Base-by-base conservation (phyloP, 2,113 vertebrate genomes). In the Herpetotheres cachinnans region DNA sequence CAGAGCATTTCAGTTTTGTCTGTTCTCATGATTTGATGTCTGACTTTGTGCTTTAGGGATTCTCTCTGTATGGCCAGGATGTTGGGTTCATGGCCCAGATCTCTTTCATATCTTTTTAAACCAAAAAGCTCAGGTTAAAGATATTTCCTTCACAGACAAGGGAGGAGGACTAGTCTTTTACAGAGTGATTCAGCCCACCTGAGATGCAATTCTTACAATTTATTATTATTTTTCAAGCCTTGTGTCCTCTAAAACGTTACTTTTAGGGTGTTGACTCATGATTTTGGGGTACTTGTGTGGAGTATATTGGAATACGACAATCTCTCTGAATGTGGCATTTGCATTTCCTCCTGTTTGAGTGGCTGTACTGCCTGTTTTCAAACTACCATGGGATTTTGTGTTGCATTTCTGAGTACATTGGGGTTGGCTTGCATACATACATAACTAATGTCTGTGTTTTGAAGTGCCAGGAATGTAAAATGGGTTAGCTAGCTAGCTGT, bases 371-470 rank as follows among this genome's bases (percentile, higher is more conserved):
- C 76, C 62, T 69, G 73, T 88, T 96, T 90, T 63, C 88, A 71
- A 88, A 61, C 63, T 86, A 49, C 50, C 86, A 70, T n/a, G 92
- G 82, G 88, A 93, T 77, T 94, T 81, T 93, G 67, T 55, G 70
- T 82, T 85, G 85, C 71, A 58, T 89, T 92, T 95, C 71, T 93
- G 90, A 86, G 74, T 80, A 86, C 63, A 11, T 1, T 80, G 62
- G 58, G 82, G 79, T 49, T 95, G 85, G 72, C 76, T 93, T 3
- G 0, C 85, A 36, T 52, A 79, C 84, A 93, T 91, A 80, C 92
- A 81, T 94, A 96, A 91, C 85, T 95, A 92, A 85, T 79, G 73
- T 59, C 85, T 94, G 67, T 77, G 73, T 97, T 90, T 86, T 95
- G 85, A 96, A 90, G 92, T 93, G 85, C 94, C 79, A 83, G 76